Percentiles rank a stretch among this genome's conserved stretches.
Evolutionary conservation across 92 coral and sea anemone genomes (phyloP).

Genomic region (Parazoanthus swiftii): DNA sequence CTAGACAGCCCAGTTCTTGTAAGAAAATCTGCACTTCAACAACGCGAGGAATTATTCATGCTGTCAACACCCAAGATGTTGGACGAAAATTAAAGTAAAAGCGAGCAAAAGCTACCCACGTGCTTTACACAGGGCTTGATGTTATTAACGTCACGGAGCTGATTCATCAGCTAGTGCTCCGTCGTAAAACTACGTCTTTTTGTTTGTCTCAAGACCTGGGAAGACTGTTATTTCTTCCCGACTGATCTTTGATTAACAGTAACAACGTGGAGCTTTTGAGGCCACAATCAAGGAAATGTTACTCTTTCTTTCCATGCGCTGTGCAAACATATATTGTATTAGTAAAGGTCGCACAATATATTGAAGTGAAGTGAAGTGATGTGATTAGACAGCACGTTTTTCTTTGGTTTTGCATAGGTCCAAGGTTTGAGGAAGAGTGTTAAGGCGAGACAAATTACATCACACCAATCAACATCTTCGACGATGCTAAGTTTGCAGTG

Average conservation of each 20-base stretch:
- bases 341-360: too few species aligned
- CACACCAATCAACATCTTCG: neutral
- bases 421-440: neutral
- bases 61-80: neutral
- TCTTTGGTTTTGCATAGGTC: neutral
- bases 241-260: too few species aligned
- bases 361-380: too few species aligned
- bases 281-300: too few species aligned
- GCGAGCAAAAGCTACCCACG: neutral
- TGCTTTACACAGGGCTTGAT: neutral
- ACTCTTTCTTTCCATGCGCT: too few species aligned
- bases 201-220: too few species aligned
- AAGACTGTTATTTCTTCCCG: too few species aligned
- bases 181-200: too few species aligned
- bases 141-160: too few species aligned
- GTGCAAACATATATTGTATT: too few species aligned
- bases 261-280: too few species aligned
- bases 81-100: neutral
- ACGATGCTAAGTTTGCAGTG: slow-evolving; percentile 2
- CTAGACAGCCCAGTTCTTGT: neutral
- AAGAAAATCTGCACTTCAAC: neutral
- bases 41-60: neutral
- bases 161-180: too few species aligned
- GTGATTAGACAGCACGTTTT: neutral
- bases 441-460: neutral